Evolutionary conservation across 2,888 invertebrate species (phyloP).

Genomic region (Thereva unica): DNA sequence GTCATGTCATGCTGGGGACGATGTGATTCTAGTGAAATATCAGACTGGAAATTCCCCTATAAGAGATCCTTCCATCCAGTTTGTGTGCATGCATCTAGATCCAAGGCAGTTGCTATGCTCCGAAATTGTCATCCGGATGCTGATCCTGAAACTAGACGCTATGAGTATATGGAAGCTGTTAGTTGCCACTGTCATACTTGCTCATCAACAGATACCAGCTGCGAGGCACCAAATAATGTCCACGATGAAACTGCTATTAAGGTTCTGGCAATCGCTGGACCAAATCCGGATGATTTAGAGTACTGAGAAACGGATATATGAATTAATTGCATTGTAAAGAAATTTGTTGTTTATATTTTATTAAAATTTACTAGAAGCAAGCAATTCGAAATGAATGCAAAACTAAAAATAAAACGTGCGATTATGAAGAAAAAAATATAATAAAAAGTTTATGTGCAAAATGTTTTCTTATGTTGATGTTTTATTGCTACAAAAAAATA

Average conservation of each 20-base stretch:
- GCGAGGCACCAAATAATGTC: constrained; percentile 64
- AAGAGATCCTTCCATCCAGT: constrained; percentile 85
- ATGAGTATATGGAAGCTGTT: constrained; percentile 78
- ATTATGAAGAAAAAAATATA: no score
- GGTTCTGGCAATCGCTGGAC: constrained; percentile 52
- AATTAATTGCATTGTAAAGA: no score
- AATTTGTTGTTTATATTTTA: no score
- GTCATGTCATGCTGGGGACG: constrained; percentile 81
- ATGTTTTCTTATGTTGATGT: no score
- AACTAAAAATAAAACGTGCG: no score
- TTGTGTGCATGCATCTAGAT: constrained; percentile 76
- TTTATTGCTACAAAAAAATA: no score
- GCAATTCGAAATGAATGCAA: no score
- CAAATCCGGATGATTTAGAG: constrained; percentile 52
- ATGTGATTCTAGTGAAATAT: constrained; percentile 84
- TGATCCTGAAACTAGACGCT: constrained; percentile 69
- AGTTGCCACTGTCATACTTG: constrained; percentile 76
- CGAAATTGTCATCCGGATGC: constrained; percentile 77
- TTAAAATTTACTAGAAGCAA: no score
- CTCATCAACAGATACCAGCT: constrained; percentile 70
- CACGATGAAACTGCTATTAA: constrained; percentile 51
- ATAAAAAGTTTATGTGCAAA: no score
- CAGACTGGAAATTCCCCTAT: constrained; percentile 88
- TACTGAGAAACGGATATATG: constrained; percentile 46
- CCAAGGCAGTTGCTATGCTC: constrained; percentile 67